Evolutionary conservation across 2,113 vertebrate genomes (phyloP).

Genomic region (Megalops atlanticus): DNA sequence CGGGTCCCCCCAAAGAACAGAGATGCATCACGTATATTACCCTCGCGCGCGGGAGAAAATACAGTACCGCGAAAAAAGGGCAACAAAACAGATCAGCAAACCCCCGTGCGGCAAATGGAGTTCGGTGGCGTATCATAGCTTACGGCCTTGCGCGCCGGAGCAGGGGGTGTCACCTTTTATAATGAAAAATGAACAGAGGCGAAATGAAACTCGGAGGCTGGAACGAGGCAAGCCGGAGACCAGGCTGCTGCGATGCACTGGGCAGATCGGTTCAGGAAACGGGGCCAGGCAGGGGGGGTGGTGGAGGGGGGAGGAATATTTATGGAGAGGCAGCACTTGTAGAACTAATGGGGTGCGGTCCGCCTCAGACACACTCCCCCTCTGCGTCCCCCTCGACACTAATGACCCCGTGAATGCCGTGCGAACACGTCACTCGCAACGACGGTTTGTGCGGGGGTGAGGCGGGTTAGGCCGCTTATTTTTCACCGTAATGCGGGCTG

Average conservation of each 20-base stretch:
- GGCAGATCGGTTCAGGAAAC: background rate
- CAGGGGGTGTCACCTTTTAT: background rate
- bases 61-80: background rate
- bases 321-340: background rate
- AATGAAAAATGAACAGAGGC: conserved; percentile 18
- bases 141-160: background rate
- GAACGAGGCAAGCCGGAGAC: background rate
- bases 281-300: too few relatives aligned
- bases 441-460: background rate
- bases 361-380: background rate
- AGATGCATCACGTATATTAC: background rate
- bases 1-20: background rate
- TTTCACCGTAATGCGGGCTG: background rate
- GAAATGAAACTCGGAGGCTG: conserved; percentile 18
- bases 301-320: background rate
- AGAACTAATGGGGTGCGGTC: background rate
- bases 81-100: conserved; percentile 2
- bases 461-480: background rate
- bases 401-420: background rate
- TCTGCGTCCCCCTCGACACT: background rate
- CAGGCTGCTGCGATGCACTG: background rate
- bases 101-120: background rate
- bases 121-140: background rate
- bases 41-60: background rate
- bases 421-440: background rate